Base-by-base conservation (phyloP, 1,140 invertebrate species). In the Pemphigus obesinymphae region DNA sequence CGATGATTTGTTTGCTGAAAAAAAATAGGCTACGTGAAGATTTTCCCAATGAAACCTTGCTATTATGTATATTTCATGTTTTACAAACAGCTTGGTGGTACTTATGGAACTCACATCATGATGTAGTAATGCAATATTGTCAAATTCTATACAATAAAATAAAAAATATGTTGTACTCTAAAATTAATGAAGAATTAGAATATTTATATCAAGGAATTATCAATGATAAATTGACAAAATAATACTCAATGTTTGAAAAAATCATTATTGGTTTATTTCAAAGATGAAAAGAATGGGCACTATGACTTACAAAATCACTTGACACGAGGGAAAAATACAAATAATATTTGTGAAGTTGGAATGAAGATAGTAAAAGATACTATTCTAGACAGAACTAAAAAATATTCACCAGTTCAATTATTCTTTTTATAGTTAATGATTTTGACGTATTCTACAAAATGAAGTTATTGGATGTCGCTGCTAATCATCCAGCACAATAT, bases 271-370 rank as follows among this genome's bases (percentile, higher is more conserved):
- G 17, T 37, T 37, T 68, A 40, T 68, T 11, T 40, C 17, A 68
- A 20, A 7, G 34, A 68, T 5, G 20, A n/a, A 7, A 66, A 34
- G 63, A 68, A 3, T 68, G 34, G 63, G 31, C 63, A 40, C 34
- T 68, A n/a, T 68, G 63, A 1, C 13, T 37, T 11, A 48, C 40
- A 45, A 26, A 75, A 43, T 5, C 20, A 20, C 3, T 50, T 75
- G n/a, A 78, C 73, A 23, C 23, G 73, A 3, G 73, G 50, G 5
- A 29, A 78, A 15, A 48, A 58, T 3, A 78, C 50, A 29, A 78
- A 78, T 23, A 78, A 58, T 11, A 58, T 78, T 20, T 23, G 50
- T 34, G 50, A 78, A 58, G 73, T 50, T 8, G 73, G 45, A n/a
- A 20, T 78, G 11, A 78, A 55, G 29, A 37, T 78, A 13, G 10